Base-by-base conservation (phyloP, 2,888 invertebrate species). In the Linnaemya tessellans region DNA sequence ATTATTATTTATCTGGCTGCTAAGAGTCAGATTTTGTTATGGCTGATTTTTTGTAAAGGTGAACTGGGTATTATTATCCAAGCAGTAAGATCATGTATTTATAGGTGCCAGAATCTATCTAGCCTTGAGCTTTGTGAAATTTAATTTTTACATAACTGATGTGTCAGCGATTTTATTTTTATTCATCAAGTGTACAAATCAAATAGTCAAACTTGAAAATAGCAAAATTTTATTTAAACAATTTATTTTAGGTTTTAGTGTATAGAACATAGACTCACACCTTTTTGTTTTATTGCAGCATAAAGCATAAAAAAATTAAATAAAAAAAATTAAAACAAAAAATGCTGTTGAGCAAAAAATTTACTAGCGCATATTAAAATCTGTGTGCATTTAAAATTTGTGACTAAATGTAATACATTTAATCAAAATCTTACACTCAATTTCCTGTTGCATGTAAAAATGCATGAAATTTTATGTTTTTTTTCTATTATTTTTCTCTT, bases 371-470 rank as follows among this genome's bases (percentile, higher is more conserved):
- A 65, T 49, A 25, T 30, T 1, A 20, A 35, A 70, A 56, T 3
- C 41, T 58, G 15, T 71, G 30, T 43, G 11, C 20, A 35, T 46
- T 46, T 43, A 2, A 2, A 25, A n/a, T 46, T 13, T 54, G 41
- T 58, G 11, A 35, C 20, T 38, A 51, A 71, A 80, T 15, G 49
- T 49, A 49, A 60, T 41, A 30, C 30, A 43, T 54, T 65, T 54
- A 64, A 70, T 62, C 62, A 54, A 70, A 79, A 79, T 60, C 18
- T 41, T 80, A 73, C 65, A 80, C 67, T 35, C 51, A 65, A 65
- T 65, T 67, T 65, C 11, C 58, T 58, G 71, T 67, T 73, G 64
- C 54, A 51, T 74, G n/a, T 65, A 25, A 65, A 65, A 60, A 65
- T 41, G 64, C 74, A 67, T 74, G 41, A 43, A 70, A 74, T 58